Base-by-base conservation (phyloP, 2,113 vertebrate genomes). In the Saccopteryx bilineata region DNA sequence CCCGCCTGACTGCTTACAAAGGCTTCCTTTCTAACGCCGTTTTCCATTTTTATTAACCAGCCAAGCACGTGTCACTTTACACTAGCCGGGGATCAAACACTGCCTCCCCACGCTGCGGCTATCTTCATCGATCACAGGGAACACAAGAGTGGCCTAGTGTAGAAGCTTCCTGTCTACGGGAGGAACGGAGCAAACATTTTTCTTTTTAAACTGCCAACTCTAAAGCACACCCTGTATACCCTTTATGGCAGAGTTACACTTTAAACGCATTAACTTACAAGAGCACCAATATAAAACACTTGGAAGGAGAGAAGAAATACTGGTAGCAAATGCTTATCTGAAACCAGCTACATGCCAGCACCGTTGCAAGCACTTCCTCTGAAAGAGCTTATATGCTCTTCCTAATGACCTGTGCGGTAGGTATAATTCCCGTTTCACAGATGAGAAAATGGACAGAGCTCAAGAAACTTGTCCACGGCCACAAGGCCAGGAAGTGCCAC, bases 31-130 rank as follows among this genome's bases (percentile, higher is more conserved):
- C 87, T 81, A 23, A 68, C 78, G 65, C 33, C 31, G 26, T 26
- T 61, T 95, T 69, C 69, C 69, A 10, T 66, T 93, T 91, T 86
- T 96, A 93, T 23, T 90, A 91, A 74, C 82, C 86, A 63, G 12
- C 39, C 39, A 56, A 56, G 56, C n/a, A 60, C 83, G 0, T 58
- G 96, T 94, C 78, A 86, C 13, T 93, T 95, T 69, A 46, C 54
- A 46, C 78, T 10, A 48, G 74, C 26, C 86, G 48, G 66, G 81
- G 15, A 46, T 92, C 23, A 95, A 84, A 93, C 94, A 69, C 39
- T 69, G 48, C 28, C 91, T 97, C 95, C 17, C 15, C 63, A 60
- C 7, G 93, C 63, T 93, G 74, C 75, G 69, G 23, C 0, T 0
- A 90, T 13, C 89, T 94, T 75, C 68, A 87, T 90, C 33, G 58